A percentile compares a stretch with the other conserved stretches of the same genome.
These are phyloP conservation scores for Telmatochromis sp. DNA, from an alignment of 2,113 vertebrate species.

Conservation along the genomic window DNA sequence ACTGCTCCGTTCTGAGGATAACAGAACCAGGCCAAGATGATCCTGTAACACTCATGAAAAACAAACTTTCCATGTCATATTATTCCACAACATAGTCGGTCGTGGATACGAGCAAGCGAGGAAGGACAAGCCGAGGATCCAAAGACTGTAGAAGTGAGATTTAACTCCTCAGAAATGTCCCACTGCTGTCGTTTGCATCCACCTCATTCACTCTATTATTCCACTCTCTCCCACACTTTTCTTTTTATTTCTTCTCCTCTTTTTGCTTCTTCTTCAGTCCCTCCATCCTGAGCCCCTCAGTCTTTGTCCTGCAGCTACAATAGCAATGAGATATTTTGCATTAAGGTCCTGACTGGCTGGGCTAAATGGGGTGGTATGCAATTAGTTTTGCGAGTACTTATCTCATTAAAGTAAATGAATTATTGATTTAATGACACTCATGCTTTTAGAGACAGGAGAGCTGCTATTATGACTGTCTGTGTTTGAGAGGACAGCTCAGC, in stretches of 20 bases:
- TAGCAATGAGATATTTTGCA: constrained; percentile 74
- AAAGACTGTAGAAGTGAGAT: neutral
- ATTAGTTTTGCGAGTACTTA: constrained; percentile 97
- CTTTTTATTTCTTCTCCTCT: neutral
- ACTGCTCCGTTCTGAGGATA: neutral
- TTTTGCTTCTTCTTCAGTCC: constrained; percentile 6
- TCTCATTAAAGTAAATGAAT: constrained; percentile 99
- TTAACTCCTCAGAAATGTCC: neutral
- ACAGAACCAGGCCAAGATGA: neutral
- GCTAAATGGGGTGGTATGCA: constrained; percentile 89
- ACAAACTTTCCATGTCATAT: neutral
- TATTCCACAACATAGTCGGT: neutral
- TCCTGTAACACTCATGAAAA: neutral
- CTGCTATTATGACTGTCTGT: constrained; percentile 76
- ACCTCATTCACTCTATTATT: neutral
- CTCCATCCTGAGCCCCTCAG: constrained; percentile 22
- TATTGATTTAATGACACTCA: constrained; percentile 96
- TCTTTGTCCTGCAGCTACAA: constrained; percentile 58
- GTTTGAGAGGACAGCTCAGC: constrained; percentile 56
- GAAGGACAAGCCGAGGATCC: neutral
- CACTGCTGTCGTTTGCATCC: neutral
- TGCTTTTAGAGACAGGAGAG: constrained; percentile 85
- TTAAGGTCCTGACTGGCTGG: constrained; percentile 77
- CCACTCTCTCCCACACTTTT: neutral
- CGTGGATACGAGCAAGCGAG: neutral